These are phyloP conservation scores for Metopia argyrocephala DNA, from an alignment of 2,888 invertebrate genomes.

Conservation along the genomic window DNA sequence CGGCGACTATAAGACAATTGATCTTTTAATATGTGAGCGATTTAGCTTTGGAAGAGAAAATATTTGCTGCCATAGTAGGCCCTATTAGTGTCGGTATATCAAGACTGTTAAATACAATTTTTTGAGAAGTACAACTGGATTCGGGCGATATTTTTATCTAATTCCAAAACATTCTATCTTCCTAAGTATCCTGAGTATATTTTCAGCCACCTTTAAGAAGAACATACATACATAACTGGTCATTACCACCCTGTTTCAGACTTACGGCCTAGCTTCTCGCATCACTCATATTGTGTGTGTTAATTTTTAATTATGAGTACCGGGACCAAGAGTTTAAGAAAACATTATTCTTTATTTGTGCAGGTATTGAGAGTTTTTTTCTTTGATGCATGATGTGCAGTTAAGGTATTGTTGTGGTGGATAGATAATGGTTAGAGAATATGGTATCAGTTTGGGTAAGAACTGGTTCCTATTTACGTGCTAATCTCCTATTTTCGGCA, in stretches of 20 bases:
- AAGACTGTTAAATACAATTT: constrained; percentile 85
- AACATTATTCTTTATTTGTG: constrained; percentile 93
- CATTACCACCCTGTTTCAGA: no score
- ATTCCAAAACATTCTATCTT: constrained; percentile 86
- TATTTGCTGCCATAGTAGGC: constrained; percentile 81
- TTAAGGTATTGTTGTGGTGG: constrained; percentile 80
- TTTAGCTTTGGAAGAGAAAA: constrained; percentile 60
- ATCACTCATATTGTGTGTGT: no score
- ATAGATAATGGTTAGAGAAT: constrained; percentile 81
- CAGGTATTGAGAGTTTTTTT: constrained; percentile 81
- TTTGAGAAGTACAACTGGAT: constrained; percentile 84
- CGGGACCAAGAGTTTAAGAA: no score
- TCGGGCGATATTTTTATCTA: constrained; percentile 81
- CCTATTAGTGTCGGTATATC: constrained; percentile 87
- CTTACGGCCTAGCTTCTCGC: no score
- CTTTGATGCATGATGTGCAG: constrained; percentile 83
- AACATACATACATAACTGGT: no score
- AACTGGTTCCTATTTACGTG: constrained; percentile 86
- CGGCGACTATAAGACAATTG: no score
- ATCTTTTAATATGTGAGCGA: no score
- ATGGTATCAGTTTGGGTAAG: constrained; percentile 86
- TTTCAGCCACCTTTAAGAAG: constrained; percentile 88
- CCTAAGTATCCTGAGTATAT: constrained; percentile 91
- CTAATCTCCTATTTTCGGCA: constrained; percentile 88
- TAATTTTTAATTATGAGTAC: no score